These are phyloP conservation scores for Sander lucioperca DNA, from an alignment of 2,113 vertebrate species.

Conservation along the genomic window DNA sequence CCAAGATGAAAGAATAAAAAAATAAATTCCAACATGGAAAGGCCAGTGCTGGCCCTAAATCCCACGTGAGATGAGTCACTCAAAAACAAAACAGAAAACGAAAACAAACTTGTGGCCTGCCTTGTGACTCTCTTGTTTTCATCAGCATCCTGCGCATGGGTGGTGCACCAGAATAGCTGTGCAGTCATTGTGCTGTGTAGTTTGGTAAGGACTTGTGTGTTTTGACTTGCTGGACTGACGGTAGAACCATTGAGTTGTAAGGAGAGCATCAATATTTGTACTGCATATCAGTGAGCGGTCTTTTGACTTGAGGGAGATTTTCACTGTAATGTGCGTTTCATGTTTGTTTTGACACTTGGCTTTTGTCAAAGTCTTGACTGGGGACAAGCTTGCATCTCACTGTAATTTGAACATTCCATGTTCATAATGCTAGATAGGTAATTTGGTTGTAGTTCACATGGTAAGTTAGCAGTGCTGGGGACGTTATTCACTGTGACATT, in stretches of 20 bases:
- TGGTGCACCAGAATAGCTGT: constrained; percentile 30
- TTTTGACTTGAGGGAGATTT: constrained; percentile 22
- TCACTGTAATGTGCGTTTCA: constrained; percentile 42
- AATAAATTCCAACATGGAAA: constrained; percentile 25
- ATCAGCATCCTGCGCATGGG: neutral
- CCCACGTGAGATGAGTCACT: constrained; percentile 27
- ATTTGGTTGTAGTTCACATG: neutral
- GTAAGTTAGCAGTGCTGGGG: neutral
- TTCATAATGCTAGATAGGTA: constrained; percentile 27
- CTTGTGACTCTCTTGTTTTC: constrained; percentile 58
- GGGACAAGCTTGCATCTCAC: constrained; percentile 24
- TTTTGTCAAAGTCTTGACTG: constrained; percentile 4
- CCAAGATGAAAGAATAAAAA: neutral
- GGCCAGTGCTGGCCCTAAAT: neutral
- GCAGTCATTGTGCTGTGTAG: constrained; percentile 9
- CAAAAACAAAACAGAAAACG: neutral
- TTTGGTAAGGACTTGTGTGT: constrained; percentile 28
- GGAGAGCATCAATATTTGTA: constrained; percentile 8
- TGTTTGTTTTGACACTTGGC: constrained; percentile 14
- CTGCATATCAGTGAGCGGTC: neutral
- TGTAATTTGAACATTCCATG: constrained; percentile 71
- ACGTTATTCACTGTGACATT: constrained; percentile 22
- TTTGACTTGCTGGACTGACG: constrained; percentile 25
- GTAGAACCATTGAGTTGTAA: neutral
- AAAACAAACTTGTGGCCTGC: constrained; percentile 9